phyloP scores from a whole-genome alignment of 2,888 invertebrate genomes.

The Andrena chrysosceles region DNA sequence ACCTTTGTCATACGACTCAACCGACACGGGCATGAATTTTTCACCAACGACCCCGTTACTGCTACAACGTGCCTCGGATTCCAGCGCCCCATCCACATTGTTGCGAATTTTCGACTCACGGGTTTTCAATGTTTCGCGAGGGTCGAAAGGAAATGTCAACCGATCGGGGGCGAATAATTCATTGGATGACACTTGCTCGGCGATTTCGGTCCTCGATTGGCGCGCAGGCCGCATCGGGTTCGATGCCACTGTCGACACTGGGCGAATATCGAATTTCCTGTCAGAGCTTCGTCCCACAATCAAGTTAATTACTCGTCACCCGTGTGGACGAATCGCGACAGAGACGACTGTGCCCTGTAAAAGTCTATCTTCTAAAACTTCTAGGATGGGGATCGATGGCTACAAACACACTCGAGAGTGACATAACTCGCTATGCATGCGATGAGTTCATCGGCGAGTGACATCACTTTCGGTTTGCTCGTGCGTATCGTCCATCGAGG shows the following conservation, averaged over 20 bases:
- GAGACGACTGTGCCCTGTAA: not conserved
- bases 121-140: not conserved
- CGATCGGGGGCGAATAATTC: slow-evolving; percentile 14
- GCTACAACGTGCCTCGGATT: too few relatives aligned
- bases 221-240: slow-evolving; percentile 1
- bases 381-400: slow-evolving; percentile 16
- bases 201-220: not conserved
- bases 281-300: slow-evolving; percentile 29
- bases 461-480: slow-evolving; percentile 49
- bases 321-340: slow-evolving; percentile 25
- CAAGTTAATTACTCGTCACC: slow-evolving; percentile 41
- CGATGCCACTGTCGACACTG: slow-evolving; percentile 6
- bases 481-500: slow-evolving; percentile 18
- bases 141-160: not conserved
- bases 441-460: slow-evolving; percentile 75
- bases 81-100: not conserved
- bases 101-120: not conserved
- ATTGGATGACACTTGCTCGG: not conserved
- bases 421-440: slow-evolving; percentile 66
- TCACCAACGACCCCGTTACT: not conserved
- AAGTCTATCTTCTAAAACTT: not conserved
- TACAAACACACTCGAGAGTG: slow-evolving; percentile 57
- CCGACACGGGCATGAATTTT: not conserved
- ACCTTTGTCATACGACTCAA: not conserved
- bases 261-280: slow-evolving; percentile 19